These are phyloP conservation scores for Hemicentrotus pulcherrimus DNA, from an alignment of 35 echinoderm and acorn worm species.

Conservation along the genomic window DNA sequence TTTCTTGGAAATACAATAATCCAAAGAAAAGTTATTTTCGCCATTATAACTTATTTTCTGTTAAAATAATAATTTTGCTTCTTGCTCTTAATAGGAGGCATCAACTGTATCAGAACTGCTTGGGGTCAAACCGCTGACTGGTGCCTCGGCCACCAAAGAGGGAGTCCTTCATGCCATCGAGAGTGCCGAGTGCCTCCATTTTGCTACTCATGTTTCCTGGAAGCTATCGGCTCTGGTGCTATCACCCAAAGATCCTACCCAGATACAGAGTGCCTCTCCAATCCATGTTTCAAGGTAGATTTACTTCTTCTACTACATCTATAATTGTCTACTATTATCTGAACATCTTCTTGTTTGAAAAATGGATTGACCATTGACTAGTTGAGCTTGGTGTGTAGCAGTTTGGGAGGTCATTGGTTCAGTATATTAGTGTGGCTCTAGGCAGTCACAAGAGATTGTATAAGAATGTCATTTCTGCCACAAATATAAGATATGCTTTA, in stretches of 20 bases:
- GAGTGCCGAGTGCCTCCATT: conserved; percentile 96
- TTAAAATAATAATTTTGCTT: background rate
- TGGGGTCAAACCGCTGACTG: conserved; percentile 83
- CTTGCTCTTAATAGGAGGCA: conserved; percentile 69
- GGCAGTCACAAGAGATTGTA: background rate
- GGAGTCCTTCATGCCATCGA: conserved; percentile 71
- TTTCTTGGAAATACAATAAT: too few relatives aligned
- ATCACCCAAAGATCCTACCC: conserved; percentile 70
- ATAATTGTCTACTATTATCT: background rate
- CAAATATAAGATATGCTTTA: background rate
- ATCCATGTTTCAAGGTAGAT: conserved; percentile 35
- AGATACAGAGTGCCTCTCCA: conserved; percentile 24
- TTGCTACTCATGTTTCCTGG: conserved; percentile 90
- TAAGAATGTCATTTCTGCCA: background rate
- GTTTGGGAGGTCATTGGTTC: background rate
- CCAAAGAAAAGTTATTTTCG: too few relatives aligned
- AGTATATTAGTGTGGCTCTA: background rate
- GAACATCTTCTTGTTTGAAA: background rate
- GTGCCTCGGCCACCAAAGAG: conserved; percentile 79
- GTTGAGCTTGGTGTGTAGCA: background rate
- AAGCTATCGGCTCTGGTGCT: conserved; percentile 93
- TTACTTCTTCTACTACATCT: background rate
- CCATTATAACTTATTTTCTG: too few relatives aligned
- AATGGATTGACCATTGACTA: background rate
- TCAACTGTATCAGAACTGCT: conserved; percentile 76